Evolutionary conservation across 1,140 invertebrate species (phyloP).

Genomic region (Bombus balteatus): DNA sequence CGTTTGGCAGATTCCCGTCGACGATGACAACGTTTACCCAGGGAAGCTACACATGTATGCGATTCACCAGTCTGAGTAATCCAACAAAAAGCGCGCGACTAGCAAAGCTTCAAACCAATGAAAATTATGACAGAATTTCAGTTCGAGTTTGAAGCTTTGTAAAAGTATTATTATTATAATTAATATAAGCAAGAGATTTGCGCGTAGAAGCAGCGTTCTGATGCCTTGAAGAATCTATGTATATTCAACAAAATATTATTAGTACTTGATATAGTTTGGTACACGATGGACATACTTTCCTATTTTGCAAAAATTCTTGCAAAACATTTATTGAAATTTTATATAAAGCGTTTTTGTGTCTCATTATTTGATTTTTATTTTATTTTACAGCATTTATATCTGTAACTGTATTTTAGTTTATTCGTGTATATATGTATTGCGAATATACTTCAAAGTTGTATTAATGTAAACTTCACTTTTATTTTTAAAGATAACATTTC

Average conservation of each 20-base stretch:
- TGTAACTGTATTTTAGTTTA: slow-evolving; percentile 24
- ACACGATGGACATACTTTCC: slow-evolving; percentile 57
- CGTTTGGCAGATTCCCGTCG: slow-evolving; percentile 91
- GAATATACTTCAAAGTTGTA: neutral
- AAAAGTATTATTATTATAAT: slow-evolving; percentile 38
- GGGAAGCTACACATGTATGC: slow-evolving; percentile 95
- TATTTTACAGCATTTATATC: neutral
- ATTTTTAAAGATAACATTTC: neutral
- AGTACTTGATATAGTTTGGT: slow-evolving; percentile 14
- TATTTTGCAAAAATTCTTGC: slow-evolving; percentile 39
- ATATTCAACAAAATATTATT: slow-evolving; percentile 45
- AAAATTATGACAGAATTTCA: slow-evolving; percentile 29
- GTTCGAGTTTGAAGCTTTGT: slow-evolving; percentile 61
- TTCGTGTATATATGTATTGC: neutral
- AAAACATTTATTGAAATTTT: neutral
- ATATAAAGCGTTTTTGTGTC: neutral
- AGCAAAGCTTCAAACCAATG: slow-evolving; percentile 58
- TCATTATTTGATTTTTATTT: neutral
- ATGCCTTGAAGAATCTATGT: slow-evolving; percentile 61
- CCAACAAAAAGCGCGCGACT: slow-evolving; percentile 73
- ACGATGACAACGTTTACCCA: slow-evolving; percentile 92
- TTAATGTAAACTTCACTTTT: neutral
- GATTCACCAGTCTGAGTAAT: slow-evolving; percentile 79
- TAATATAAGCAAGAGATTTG: slow-evolving; percentile 48
- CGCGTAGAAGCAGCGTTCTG: slow-evolving; percentile 64